phyloP scores from a whole-genome alignment of 1,140 invertebrate species.

The Caenorhabditis inopinata region DNA sequence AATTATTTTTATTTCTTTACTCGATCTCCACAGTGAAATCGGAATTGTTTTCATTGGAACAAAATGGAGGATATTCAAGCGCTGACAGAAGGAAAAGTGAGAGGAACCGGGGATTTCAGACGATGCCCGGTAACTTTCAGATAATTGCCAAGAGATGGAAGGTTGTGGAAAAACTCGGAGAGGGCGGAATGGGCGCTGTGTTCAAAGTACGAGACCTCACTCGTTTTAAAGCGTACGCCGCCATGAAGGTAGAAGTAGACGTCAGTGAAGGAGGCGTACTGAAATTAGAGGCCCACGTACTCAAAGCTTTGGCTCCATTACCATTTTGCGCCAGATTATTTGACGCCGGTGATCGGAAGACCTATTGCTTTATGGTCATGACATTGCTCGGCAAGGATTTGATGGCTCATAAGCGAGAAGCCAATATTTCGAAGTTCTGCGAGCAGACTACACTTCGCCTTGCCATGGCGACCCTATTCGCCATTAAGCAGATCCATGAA shows the following conservation, averaged over 20 bases:
- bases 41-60: too few species aligned
- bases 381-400: conserved; percentile 53
- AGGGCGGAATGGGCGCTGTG: conserved; percentile 50
- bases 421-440: conserved; percentile 36
- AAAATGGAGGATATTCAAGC: neutral
- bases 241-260: conserved; percentile 55
- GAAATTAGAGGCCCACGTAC: conserved; percentile 54
- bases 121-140: neutral
- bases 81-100: neutral
- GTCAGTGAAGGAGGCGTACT: conserved; percentile 53
- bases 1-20: neutral
- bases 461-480: conserved; percentile 50
- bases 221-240: conserved; percentile 28
- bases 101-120: neutral
- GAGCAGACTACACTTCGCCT: conserved; percentile 48
- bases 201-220: conserved; percentile 50
- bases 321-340: neutral
- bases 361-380: conserved; percentile 54
- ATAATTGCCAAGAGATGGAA: conserved; percentile 40
- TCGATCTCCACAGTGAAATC: neutral
- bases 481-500: conserved; percentile 51
- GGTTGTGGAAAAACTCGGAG: conserved; percentile 43
- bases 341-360: neutral
- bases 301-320: neutral
- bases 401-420: conserved; percentile 52